Conservation (phyloP, 2,113 vertebrate species). For the Potamarius usumacintae region DNA sequence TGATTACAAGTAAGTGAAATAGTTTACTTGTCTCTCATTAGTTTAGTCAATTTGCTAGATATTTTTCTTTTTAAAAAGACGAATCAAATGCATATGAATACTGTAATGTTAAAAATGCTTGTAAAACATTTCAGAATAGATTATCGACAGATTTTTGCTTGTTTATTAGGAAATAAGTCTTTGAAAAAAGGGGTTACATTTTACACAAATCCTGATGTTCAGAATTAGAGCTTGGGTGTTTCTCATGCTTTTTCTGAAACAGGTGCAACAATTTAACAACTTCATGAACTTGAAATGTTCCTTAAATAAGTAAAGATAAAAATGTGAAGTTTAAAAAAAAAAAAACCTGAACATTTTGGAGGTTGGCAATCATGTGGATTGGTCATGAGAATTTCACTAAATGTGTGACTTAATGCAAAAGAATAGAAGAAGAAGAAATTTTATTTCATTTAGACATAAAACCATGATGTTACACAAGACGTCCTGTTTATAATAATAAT, state of each 20-base stretch:
- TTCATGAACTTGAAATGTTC: slow-evolving; percentile 16
- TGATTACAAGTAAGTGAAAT: slow-evolving; percentile 73
- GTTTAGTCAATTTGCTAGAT: background rate
- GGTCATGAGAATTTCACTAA: background rate
- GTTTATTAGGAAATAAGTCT: background rate
- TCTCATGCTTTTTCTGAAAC: slow-evolving; percentile 1
- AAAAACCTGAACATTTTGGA: background rate
- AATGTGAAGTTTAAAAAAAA: background rate
- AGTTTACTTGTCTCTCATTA: background rate
- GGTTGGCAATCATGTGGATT: background rate
- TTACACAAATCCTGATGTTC: background rate
- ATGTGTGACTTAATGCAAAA: background rate
- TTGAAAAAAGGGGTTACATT: background rate
- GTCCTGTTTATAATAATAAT: background rate
- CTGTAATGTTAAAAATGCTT: background rate
- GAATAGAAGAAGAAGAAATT: background rate
- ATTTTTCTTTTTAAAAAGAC: background rate
- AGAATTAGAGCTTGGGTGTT: background rate
- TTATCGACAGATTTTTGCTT: background rate
- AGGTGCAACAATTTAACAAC: slow-evolving; percentile 24
- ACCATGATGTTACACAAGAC: background rate
- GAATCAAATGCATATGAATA: background rate
- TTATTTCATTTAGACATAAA: background rate
- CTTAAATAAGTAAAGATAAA: background rate
- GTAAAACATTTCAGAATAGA: background rate